phyloP scores from a whole-genome alignment of 2,888 invertebrate genomes.

The Sminthurinus aureus region DNA sequence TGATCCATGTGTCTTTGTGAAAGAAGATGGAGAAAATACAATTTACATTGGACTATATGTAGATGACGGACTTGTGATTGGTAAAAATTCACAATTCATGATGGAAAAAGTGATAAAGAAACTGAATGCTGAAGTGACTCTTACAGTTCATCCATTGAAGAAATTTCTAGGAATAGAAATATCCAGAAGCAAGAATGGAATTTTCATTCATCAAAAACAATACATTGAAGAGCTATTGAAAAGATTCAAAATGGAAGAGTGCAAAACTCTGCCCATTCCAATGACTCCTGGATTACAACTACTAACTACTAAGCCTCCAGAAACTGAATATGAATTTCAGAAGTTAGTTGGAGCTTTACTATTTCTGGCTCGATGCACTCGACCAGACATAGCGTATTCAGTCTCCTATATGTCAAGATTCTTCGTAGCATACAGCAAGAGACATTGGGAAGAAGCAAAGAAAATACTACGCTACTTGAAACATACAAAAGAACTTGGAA shows the following conservation, averaged over 20 bases:
- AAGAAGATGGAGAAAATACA: not conserved
- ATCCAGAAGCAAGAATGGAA: constrained; percentile 5
- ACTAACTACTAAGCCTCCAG: not conserved
- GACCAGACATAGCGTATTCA: constrained; percentile 53
- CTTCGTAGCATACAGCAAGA: constrained; percentile 38
- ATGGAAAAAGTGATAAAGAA: not conserved
- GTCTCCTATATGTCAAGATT: constrained; percentile 52
- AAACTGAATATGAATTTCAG: constrained; percentile 40
- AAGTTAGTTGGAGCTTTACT: constrained; percentile 50
- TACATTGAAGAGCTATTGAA: constrained; percentile 28
- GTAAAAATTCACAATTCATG: not conserved
- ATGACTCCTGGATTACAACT: constrained; percentile 19
- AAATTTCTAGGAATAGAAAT: constrained; percentile 41
- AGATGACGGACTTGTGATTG: not conserved
- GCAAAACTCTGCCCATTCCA: constrained; percentile 28
- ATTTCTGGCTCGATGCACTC: constrained; percentile 49
- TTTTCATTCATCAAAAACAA: constrained; percentile 38
- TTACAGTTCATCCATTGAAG: not conserved
- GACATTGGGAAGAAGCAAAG: constrained; percentile 60
- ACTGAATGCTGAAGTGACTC: not conserved
- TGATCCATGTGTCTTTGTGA: not conserved
- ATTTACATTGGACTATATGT: not conserved
- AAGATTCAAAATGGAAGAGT: constrained; percentile 40
- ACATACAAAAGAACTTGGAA: constrained; percentile 55
- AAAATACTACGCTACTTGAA: constrained; percentile 60